Base-by-base conservation (phyloP, 2,888 invertebrate species). In the Drosophila antonietae region DNA sequence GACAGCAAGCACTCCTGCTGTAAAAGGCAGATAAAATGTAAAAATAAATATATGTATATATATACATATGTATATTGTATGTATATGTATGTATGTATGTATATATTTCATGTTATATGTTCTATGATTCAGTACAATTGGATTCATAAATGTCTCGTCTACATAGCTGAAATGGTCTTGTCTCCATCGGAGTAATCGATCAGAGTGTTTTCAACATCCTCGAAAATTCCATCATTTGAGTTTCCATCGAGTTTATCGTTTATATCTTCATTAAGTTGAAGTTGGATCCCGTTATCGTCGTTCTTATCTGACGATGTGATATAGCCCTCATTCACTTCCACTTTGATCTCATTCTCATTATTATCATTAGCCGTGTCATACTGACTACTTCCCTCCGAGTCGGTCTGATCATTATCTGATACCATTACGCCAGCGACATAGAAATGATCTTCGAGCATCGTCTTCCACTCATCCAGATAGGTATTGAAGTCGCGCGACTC, bases 401-500 rank as follows among this genome's bases (percentile, higher is more conserved):
- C 57, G 0, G 7, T 7, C 2, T 14, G 6, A 3, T 65, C 52
- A 3, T 7, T 15, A 12, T 15, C 12, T 1, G 8, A 43, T 0
- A 49, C 8, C 5, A 85, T 1, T 0, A 18, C 14, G 1, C 85
- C 85, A 3, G 80, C 81, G 0, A 15, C 65, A 51, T 61, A 44
- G 41, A 75, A 83, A 9, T 65, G 39, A 31, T 81, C 78, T 0
- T 81, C 78, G 2, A 86, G 68, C 44, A 56, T 28, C 0, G 35
- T 61, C 3, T 43, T 18, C 78, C 78, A 89, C 7, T 73, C 64
- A 0, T 39, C 39, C 3, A 76, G 0, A 6, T 39, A 8, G 0
- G 14, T 5, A 1, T 47, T 3, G 0, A 49, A 31, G 2, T 72
- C 46, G 0, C 43, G 43, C 0, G 15, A n/a, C 12, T 67, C 58